These are phyloP conservation scores for Dasyurus viverrinus DNA, from an alignment of 2,113 vertebrate species.

Conservation along the genomic window DNA sequence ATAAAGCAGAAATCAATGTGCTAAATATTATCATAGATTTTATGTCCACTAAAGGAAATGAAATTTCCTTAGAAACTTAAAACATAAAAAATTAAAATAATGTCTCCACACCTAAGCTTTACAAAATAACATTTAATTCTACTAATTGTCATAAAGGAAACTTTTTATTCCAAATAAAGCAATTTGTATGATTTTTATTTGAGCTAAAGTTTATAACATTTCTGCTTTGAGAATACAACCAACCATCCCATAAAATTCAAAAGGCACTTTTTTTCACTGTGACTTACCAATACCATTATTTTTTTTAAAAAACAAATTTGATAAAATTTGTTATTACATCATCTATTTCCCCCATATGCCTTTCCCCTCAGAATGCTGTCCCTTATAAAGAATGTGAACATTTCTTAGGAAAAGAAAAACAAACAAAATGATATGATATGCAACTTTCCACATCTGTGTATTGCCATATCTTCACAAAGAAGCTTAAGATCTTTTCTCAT, in stretches of 20 bases:
- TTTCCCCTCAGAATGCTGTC: background rate
- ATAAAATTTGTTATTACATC: background rate
- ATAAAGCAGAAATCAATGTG: slow-evolving; percentile 19
- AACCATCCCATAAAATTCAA: background rate
- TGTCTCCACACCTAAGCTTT: slow-evolving; percentile 24
- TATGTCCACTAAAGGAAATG: slow-evolving; percentile 39
- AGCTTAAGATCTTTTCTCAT: background rate
- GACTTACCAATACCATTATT: slow-evolving; percentile 34
- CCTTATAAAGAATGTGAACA: background rate
- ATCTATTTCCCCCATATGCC: background rate
- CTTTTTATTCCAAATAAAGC: background rate
- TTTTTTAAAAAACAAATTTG: background rate
- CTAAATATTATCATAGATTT: slow-evolving; percentile 16
- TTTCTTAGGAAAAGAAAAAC: background rate
- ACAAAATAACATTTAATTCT: slow-evolving; percentile 39
- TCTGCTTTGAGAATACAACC: slow-evolving; percentile 18
- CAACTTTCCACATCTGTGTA: background rate
- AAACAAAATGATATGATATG: background rate
- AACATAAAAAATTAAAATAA: slow-evolving; percentile 50
- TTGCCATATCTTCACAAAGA: background rate
- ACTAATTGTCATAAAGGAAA: background rate
- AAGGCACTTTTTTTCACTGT: slow-evolving; percentile 2
- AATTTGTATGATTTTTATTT: background rate
- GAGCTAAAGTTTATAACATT: slow-evolving; percentile 34
- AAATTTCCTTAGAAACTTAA: slow-evolving; percentile 22